Evolutionary conservation across 2,113 vertebrate species (phyloP), one percentile per base, ranked within the genome.

Genomic region (Macquaria ambigua): DNA sequence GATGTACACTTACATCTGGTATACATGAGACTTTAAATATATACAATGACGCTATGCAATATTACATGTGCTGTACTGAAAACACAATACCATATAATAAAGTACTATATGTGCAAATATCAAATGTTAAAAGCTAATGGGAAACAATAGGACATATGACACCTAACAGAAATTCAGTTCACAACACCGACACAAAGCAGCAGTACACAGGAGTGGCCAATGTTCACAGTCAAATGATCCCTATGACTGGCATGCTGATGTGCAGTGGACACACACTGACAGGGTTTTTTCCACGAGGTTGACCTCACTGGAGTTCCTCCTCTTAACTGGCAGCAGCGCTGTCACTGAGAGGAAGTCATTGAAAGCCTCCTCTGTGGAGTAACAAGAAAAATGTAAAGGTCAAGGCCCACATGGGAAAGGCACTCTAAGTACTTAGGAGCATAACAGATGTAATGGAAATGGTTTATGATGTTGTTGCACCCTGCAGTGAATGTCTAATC

Each of bases 401-500:
- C 74, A 72, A 25, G 23, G 25, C 53, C 53, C 48, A 78, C 41
- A 12, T 58, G 59, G 58, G 3, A 74, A 67, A 84, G 43, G 69
- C 63, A 77, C 58, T 78, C 25, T n/a, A 63, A 71, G 68, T 69
- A 70, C 85, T 77, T 52, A 72, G 39, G 3, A 53, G 39, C 56
- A 56, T 21, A 77, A 69, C 69, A 74, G 34, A 74, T 50, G 39
- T 56, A 83, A 77, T 74, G 88, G 74, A 79, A 78, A 86, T 81
- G 37, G 55, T 69, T 86, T 21, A 20, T 53, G 63, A 77, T 81
- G 67, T 73, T 55, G 48, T n/a, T 37, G 46, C 62, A 21, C 23
- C 52, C 37, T 23, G 56, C 55, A 46, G 48, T 3, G 9, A 77
- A 37, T 39, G 77, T 50, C 50, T 37, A 64, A 62, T 59, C 58